These are phyloP conservation scores for Ditula angustiorana DNA, from an alignment of 2,888 invertebrate species.

Conservation along the genomic window DNA sequence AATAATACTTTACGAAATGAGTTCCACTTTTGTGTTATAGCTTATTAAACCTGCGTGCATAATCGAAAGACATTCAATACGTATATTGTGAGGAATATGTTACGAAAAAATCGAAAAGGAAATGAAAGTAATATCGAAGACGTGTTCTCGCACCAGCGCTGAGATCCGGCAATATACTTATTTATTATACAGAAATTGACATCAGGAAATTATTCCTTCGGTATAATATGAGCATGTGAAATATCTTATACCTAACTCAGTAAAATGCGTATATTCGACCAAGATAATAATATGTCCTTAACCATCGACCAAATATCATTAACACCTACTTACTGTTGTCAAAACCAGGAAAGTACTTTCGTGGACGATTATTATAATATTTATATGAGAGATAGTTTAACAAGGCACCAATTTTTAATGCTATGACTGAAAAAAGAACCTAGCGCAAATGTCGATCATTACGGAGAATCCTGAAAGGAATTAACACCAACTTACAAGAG, in stretches of 20 bases:
- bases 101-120: conserved; percentile 37
- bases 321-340: too few species aligned
- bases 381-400: too few species aligned
- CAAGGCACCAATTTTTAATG: neutral
- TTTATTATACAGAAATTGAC: conserved; percentile 38
- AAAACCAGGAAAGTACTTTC: too few species aligned
- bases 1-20: neutral
- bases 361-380: too few species aligned
- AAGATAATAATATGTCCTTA: too few species aligned
- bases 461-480: neutral
- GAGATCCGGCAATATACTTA: conserved; percentile 35
- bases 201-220: conserved; percentile 36
- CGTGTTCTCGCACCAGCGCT: conserved; percentile 34
- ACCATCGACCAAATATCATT: too few species aligned
- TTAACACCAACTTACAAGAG: neutral
- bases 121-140: conserved; percentile 41
- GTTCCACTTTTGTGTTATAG: neutral
- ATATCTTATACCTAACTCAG: conserved; percentile 1
- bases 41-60: conserved; percentile 12
- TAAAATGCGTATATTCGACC: too few species aligned
- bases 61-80: conserved; percentile 32
- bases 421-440: neutral
- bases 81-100: conserved; percentile 37
- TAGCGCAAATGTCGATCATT: neutral
- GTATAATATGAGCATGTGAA: conserved; percentile 12